phyloP scores from a whole-genome alignment of 2,888 invertebrate genomes.

The Syritta pipiens region DNA sequence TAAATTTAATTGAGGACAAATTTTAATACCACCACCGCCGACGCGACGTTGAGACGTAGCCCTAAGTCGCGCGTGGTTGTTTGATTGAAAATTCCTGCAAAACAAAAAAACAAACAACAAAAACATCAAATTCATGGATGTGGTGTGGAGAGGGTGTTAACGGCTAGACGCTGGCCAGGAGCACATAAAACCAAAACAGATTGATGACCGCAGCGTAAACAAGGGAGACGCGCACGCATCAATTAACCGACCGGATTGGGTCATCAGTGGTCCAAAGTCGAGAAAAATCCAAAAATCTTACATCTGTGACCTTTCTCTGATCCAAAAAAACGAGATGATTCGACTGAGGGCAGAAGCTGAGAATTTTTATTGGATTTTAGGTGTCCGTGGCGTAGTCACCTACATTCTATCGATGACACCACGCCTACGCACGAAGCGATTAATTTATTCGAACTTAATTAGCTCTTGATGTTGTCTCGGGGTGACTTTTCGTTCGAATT shows the following conservation, averaged over 20 bases:
- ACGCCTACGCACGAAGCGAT: background rate
- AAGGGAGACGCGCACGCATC: slow-evolving; percentile 12
- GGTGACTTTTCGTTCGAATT: background rate
- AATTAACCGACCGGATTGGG: slow-evolving; percentile 47
- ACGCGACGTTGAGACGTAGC: background rate
- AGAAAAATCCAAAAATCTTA: too few species aligned
- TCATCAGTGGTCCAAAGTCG: too few species aligned
- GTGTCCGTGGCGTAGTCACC: slow-evolving; percentile 7
- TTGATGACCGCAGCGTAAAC: slow-evolving; percentile 49
- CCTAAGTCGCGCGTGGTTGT: too few species aligned
- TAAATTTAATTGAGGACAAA: slow-evolving; percentile 70
- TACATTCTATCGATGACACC: slow-evolving; percentile 27
- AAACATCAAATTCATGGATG: too few species aligned
- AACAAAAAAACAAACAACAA: background rate
- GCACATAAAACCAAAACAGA: slow-evolving; percentile 37
- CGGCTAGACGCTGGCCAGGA: slow-evolving; percentile 6
- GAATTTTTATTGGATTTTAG: slow-evolving; percentile 18
- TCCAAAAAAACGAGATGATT: slow-evolving; percentile 9
- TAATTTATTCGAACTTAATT: slow-evolving; percentile 59
- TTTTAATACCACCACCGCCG: slow-evolving; percentile 31
- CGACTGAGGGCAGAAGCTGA: too few species aligned
- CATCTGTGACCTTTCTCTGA: slow-evolving; percentile 27
- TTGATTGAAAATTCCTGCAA: slow-evolving; percentile 39
- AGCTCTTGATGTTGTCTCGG: slow-evolving; percentile 40
- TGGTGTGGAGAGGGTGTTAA: background rate